These are phyloP conservation scores for Beaufortia kweichowensis DNA, from an alignment of 2,113 vertebrate genomes.

Conservation along the genomic window DNA sequence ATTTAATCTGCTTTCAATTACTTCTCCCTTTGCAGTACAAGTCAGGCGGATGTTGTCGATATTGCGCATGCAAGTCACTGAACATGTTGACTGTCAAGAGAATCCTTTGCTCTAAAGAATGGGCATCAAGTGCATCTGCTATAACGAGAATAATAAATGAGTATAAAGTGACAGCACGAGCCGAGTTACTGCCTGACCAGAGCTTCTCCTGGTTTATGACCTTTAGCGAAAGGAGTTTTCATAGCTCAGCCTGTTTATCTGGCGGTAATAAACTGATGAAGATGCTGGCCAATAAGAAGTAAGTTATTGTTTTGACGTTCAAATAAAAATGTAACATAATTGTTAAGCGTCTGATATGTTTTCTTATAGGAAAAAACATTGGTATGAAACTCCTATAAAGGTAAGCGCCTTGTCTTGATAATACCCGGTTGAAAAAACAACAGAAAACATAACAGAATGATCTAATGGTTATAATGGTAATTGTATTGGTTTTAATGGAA, in stretches of 20 bases:
- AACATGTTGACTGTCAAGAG: conserved; percentile 36
- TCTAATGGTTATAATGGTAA: no score
- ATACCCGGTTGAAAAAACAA: no score
- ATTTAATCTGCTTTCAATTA: background rate
- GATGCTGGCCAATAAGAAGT: conserved; percentile 57
- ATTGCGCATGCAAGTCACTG: background rate
- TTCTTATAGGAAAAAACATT: conserved; percentile 77
- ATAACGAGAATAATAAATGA: background rate
- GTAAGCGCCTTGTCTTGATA: conserved; percentile 53
- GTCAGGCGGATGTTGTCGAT: background rate
- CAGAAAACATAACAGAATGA: no score
- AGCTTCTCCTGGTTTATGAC: background rate
- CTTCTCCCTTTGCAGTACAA: background rate
- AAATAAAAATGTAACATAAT: background rate
- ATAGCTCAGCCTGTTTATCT: conserved; percentile 36
- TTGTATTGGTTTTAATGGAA: no score
- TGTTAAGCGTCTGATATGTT: background rate
- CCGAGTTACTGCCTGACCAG: background rate
- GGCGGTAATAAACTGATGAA: conserved; percentile 48
- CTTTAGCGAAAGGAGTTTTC: conserved; percentile 23
- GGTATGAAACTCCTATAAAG: conserved; percentile 74
- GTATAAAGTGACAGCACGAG: background rate
- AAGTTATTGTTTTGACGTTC: conserved; percentile 8
- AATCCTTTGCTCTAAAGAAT: conserved; percentile 4
- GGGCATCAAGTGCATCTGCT: background rate